Percentiles rank a stretch among this genome's conserved stretches.
Evolutionary conservation across 2,797 vertebrate species (phyloP).

Genomic region (Tapera naevia): DNA sequence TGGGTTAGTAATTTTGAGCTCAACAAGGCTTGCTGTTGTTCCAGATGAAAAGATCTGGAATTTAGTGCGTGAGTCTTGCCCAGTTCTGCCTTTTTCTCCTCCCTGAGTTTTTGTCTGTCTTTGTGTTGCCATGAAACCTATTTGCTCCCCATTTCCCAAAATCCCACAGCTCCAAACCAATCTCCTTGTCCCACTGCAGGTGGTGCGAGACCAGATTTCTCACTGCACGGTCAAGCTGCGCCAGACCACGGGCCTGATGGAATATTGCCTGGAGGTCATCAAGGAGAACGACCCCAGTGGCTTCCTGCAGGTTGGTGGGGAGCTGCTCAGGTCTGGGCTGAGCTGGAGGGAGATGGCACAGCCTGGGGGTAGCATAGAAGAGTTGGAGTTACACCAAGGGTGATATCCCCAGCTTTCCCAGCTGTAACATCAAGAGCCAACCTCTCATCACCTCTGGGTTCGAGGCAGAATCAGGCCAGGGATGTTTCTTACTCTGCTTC

Average conservation of each 20-base stretch:
- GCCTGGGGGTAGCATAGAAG: accelerated
- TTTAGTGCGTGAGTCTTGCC: accelerated
- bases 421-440: not conserved
- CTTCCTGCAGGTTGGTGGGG: slow-evolving; percentile 89
- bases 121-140: not conserved
- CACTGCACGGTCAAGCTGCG: slow-evolving; percentile 98
- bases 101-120: not conserved
- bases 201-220: slow-evolving; percentile 97
- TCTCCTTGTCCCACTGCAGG: slow-evolving; percentile 73
- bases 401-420: not conserved
- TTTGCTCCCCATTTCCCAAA: not conserved
- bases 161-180: not conserved
- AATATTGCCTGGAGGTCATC: slow-evolving; percentile 98
- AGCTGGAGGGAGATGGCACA: not conserved
- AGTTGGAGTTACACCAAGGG: not conserved
- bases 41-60: not conserved
- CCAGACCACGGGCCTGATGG: slow-evolving; percentile 98
- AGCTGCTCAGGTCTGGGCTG: not conserved
- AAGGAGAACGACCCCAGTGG: slow-evolving; percentile 99
- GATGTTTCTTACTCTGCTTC: accelerated
- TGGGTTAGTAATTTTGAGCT: not conserved
- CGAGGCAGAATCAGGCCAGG: not conserved
- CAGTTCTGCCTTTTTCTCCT: not conserved
- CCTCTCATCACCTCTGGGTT: not conserved
- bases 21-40: not conserved